These are phyloP conservation scores for Ameiurus melas DNA, from an alignment of 2,113 vertebrate species.

Conservation along the genomic window DNA sequence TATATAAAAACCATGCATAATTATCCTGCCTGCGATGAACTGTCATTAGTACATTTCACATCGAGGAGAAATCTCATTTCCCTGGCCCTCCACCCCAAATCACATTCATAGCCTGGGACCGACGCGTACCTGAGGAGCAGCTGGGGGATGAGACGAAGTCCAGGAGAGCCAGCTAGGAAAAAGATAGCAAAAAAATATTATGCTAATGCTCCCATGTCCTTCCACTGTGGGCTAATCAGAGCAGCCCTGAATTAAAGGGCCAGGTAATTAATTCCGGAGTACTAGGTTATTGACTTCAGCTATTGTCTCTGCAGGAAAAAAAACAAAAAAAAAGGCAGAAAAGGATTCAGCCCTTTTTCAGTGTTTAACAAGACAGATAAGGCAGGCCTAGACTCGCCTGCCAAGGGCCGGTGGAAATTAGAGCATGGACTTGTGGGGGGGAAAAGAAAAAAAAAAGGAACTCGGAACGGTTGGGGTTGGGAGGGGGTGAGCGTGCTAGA, in stretches of 20 bases:
- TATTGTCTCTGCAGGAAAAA: constrained; percentile 73
- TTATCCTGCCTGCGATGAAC: constrained; percentile 77
- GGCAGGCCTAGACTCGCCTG: constrained; percentile 53
- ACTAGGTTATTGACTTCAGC: constrained; percentile 73
- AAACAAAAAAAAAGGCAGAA: constrained; percentile 61
- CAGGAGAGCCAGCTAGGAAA: constrained; percentile 68
- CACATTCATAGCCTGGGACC: constrained; percentile 85
- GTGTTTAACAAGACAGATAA: constrained; percentile 75
- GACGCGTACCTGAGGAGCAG: constrained; percentile 64
- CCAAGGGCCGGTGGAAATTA: constrained; percentile 54
- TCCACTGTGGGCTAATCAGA: constrained; percentile 78
- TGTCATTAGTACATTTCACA: constrained; percentile 74
- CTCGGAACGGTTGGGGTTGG: constrained; percentile 40
- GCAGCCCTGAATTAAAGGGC: constrained; percentile 76
- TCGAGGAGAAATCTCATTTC: constrained; percentile 77
- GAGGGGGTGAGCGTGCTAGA: constrained; percentile 8
- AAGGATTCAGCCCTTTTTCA: constrained; percentile 67
- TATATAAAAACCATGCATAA: constrained; percentile 74
- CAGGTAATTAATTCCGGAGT: constrained; percentile 80
- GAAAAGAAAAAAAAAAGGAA: not conserved
- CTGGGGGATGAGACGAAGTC: constrained; percentile 63
- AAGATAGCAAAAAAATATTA: constrained; percentile 80
- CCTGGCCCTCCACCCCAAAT: constrained; percentile 76
- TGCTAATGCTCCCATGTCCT: constrained; percentile 75
- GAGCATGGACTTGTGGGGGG: constrained; percentile 42